A percentile compares a stretch with the other conserved stretches of the same genome.
These are phyloP conservation scores for Rhincodon typus DNA, from an alignment of 2,797 vertebrate genomes.

Conservation along the genomic window DNA sequence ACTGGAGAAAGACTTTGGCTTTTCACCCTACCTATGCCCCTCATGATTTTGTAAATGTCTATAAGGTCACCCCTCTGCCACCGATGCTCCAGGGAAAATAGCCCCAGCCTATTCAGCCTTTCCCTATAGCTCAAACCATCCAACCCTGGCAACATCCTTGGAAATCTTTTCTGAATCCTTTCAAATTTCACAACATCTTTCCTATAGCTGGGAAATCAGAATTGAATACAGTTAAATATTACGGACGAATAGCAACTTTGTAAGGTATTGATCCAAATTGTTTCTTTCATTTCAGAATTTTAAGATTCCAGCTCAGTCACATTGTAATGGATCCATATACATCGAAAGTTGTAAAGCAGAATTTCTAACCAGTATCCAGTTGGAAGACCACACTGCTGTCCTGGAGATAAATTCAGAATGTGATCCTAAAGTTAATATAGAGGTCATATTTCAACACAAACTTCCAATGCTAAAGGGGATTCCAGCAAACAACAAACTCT, in stretches of 20 bases:
- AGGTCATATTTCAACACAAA: slow-evolving; percentile 55
- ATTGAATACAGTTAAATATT: background rate
- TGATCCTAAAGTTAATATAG: slow-evolving; percentile 52
- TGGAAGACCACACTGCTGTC: slow-evolving; percentile 46
- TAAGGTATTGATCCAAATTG: background rate
- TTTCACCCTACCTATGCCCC: no score
- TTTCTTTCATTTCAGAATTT: slow-evolving; percentile 43
- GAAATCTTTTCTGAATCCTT: no score
- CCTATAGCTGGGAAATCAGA: no score
- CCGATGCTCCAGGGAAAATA: no score
- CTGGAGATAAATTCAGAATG: slow-evolving; percentile 53
- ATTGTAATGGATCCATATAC: slow-evolving; percentile 58
- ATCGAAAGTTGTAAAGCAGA: slow-evolving; percentile 50
- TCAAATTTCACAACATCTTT: no score
- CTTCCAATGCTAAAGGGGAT: slow-evolving; percentile 49
- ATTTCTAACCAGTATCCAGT: slow-evolving; percentile 44
- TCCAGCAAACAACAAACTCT: slow-evolving; percentile 52
- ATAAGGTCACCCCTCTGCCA: no score
- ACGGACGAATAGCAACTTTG: background rate
- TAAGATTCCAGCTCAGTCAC: slow-evolving; percentile 49
- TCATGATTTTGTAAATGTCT: no score
- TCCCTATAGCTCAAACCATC: no score
- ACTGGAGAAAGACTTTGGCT: no score
- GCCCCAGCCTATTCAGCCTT: no score
- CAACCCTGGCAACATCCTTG: no score